Evolutionary conservation across 2,113 vertebrate species (phyloP).

Genomic region (Hyperoodon ampullatus): DNA sequence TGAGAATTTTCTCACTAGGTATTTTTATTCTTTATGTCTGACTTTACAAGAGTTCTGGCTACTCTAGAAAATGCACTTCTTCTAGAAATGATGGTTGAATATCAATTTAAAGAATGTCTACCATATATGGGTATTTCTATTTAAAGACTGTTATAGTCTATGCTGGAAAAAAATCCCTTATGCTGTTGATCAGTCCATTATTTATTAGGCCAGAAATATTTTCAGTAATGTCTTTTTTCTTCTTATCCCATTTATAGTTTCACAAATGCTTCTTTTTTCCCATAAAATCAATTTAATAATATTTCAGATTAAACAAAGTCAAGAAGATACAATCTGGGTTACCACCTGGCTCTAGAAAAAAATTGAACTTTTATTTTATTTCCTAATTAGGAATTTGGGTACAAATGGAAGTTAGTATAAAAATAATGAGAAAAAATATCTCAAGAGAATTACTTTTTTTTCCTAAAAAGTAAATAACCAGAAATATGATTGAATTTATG

Average conservation of each 20-base stretch:
- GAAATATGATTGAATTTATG: constrained; percentile 23
- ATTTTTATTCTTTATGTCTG: neutral
- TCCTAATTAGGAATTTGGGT: neutral
- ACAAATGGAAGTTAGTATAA: neutral
- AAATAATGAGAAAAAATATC: neutral
- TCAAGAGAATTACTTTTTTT: neutral
- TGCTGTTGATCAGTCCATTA: neutral
- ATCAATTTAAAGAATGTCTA: neutral
- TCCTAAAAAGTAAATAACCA: neutral
- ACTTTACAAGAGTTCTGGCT: neutral
- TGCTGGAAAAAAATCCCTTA: neutral
- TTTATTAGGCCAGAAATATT: neutral
- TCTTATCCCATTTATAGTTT: neutral
- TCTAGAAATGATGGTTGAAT: neutral
- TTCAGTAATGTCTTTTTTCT: neutral
- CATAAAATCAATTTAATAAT: neutral
- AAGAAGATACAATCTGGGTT: neutral
- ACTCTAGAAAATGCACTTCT: neutral
- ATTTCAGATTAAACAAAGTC: neutral
- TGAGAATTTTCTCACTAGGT: neutral
- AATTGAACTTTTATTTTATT: neutral
- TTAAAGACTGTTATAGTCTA: neutral
- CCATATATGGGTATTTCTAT: neutral
- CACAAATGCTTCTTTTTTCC: neutral
- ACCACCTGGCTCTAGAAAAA: neutral